Conservation (phyloP, 2,113 vertebrate genomes). For the Daubentonia madagascariensis region DNA sequence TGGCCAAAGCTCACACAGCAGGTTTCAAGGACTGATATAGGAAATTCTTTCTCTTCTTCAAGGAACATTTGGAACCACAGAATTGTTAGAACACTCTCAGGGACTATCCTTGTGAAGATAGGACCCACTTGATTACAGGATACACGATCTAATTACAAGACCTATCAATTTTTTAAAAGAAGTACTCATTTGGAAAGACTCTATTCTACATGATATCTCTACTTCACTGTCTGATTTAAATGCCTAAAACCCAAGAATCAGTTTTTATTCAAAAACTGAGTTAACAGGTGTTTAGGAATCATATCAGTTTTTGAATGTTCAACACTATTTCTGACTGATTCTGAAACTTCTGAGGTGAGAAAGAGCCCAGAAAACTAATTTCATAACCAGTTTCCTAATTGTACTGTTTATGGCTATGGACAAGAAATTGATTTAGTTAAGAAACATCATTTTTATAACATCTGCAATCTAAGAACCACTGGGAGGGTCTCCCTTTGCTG, state of each 20-base stretch:
- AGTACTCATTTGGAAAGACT: not conserved
- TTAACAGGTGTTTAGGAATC: not conserved
- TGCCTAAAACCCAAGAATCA: not conserved
- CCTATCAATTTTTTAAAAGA: not conserved
- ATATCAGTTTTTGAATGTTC: conserved; percentile 15
- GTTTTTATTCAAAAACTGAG: not conserved
- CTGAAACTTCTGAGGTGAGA: not conserved
- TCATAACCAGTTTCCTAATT: not conserved
- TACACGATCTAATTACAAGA: not conserved
- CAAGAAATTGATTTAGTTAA: conserved; percentile 39
- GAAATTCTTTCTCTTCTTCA: not conserved
- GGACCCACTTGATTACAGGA: not conserved
- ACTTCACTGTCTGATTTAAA: not conserved
- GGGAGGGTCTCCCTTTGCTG: not conserved
- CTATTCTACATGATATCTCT: not conserved
- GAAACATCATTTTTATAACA: not conserved
- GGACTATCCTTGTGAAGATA: not conserved
- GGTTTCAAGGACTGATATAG: not conserved
- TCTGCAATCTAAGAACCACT: not conserved
- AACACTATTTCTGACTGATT: not conserved
- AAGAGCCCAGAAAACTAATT: not conserved
- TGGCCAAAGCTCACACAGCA: not conserved
- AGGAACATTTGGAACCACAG: not conserved
- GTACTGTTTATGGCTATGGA: not conserved
- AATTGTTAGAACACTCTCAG: not conserved